Conservation (phyloP, 2,888 invertebrate species). For the Fragum fragum region DNA sequence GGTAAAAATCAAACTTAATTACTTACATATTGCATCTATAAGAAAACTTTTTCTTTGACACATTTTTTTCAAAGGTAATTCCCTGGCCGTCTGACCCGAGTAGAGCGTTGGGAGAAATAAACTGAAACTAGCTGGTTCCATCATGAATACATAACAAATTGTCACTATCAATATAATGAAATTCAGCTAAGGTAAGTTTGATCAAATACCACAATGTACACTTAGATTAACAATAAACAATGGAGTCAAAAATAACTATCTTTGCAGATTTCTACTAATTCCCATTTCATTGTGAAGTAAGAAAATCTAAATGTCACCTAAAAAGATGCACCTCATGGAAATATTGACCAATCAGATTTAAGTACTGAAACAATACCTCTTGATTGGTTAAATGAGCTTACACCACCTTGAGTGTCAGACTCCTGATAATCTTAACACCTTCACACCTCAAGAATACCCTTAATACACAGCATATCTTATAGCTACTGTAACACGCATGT, state of each 20-base stretch:
- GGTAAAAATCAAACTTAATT: too few species aligned
- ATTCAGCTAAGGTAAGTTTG: too few species aligned
- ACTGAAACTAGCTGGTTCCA: neutral
- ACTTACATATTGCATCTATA: constrained; percentile 27
- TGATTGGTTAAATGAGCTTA: constrained; percentile 20
- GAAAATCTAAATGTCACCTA: neutral
- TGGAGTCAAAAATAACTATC: too few species aligned
- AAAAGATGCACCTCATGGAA: neutral
- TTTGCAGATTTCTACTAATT: too few species aligned
- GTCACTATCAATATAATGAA: too few species aligned
- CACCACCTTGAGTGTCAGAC: neutral
- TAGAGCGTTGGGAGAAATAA: constrained; percentile 5
- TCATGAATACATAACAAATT: too few species aligned
- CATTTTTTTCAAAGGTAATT: neutral
- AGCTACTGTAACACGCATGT: too few species aligned
- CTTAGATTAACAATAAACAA: too few species aligned
- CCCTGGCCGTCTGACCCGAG: neutral
- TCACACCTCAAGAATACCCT: too few species aligned
- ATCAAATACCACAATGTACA: too few species aligned
- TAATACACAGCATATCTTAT: too few species aligned
- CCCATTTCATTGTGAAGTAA: neutral
- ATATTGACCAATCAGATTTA: constrained; percentile 14
- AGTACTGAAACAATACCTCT: constrained; percentile 2
- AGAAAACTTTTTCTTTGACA: constrained; percentile 12
- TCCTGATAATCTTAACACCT: neutral